These are phyloP conservation scores for Poeciliopsis retropinna DNA, from an alignment of 2,113 vertebrate species.

Conservation along the genomic window DNA sequence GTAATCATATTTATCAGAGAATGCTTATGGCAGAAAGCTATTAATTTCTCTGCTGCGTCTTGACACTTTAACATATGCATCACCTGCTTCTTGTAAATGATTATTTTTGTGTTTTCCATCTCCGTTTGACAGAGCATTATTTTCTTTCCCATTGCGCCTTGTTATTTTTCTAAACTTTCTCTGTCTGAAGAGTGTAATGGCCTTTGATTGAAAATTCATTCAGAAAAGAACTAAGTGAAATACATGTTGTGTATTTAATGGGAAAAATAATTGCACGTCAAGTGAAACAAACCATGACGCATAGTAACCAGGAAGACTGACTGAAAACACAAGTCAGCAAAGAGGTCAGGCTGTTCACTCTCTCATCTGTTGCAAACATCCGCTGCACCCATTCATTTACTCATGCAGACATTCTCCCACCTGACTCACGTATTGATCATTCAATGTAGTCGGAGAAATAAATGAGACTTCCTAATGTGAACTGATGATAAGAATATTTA, in stretches of 20 bases:
- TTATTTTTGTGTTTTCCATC: constrained; percentile 81
- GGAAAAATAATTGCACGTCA: constrained; percentile 89
- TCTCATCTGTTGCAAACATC: constrained; percentile 68
- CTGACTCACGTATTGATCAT: constrained; percentile 24
- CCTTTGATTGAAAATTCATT: constrained; percentile 86
- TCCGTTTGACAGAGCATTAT: constrained; percentile 82
- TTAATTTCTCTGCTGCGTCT: constrained; percentile 81
- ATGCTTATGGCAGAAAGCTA: constrained; percentile 83
- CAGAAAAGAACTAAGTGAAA: constrained; percentile 82
- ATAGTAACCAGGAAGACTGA: constrained; percentile 82
- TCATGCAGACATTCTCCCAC: constrained; percentile 50
- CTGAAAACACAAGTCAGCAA: constrained; percentile 82
- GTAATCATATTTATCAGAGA: constrained; percentile 83
- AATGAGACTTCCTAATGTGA: too few species aligned
- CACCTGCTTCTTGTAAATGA: constrained; percentile 81
- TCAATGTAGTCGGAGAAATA: neutral
- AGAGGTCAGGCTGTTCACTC: constrained; percentile 78
- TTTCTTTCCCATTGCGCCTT: constrained; percentile 81
- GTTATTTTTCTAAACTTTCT: constrained; percentile 85
- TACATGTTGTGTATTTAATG: constrained; percentile 86
- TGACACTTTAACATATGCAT: constrained; percentile 85
- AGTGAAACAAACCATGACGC: constrained; percentile 84
- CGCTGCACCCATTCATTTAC: constrained; percentile 53
- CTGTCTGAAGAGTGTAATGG: constrained; percentile 80
- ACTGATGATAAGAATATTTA: neutral